Percentiles rank a stretch among this genome's conserved stretches.
These are phyloP conservation scores for Herminia tarsipennalis DNA, from an alignment of 2,888 invertebrate genomes.

Conservation along the genomic window DNA sequence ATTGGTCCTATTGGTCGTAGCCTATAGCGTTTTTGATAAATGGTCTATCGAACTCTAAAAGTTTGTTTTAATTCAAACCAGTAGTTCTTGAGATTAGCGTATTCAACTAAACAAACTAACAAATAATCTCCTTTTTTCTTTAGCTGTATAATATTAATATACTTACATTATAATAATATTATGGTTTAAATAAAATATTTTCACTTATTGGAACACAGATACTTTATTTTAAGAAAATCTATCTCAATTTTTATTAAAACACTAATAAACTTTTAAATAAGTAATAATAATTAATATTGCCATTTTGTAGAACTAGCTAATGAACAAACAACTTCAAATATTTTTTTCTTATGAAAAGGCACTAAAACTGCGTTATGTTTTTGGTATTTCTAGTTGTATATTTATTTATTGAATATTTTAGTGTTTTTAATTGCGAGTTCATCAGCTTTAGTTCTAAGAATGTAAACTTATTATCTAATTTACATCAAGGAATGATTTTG, in stretches of 20 bases:
- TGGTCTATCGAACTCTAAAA: no score
- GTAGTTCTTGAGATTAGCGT: no score
- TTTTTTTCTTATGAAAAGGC: no score
- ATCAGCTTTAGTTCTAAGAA: slow-evolving; percentile 18
- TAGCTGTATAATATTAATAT: no score
- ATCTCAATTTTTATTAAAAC: slow-evolving; percentile 62
- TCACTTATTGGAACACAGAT: slow-evolving; percentile 60
- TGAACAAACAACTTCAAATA: no score
- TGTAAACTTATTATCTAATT: slow-evolving; percentile 24
- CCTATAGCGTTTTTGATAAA: no score
- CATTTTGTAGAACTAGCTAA: slow-evolving; percentile 22
- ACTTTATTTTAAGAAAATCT: slow-evolving; percentile 73
- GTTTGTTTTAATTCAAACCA: no score
- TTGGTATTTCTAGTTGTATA: not conserved
- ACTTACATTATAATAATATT: no score
- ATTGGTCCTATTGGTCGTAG: no score
- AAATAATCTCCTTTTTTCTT: no score
- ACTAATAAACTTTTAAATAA: slow-evolving; percentile 49
- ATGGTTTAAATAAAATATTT: slow-evolving; percentile 5
- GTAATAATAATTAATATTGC: slow-evolving; percentile 39
- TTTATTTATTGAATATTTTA: no score
- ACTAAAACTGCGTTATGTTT: not conserved
- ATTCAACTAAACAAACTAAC: no score
- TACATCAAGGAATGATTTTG: slow-evolving; percentile 28
- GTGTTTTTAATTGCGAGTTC: slow-evolving; percentile 20